phyloP scores from a whole-genome alignment of 1,140 invertebrate genomes.

The Asobara japonica region DNA sequence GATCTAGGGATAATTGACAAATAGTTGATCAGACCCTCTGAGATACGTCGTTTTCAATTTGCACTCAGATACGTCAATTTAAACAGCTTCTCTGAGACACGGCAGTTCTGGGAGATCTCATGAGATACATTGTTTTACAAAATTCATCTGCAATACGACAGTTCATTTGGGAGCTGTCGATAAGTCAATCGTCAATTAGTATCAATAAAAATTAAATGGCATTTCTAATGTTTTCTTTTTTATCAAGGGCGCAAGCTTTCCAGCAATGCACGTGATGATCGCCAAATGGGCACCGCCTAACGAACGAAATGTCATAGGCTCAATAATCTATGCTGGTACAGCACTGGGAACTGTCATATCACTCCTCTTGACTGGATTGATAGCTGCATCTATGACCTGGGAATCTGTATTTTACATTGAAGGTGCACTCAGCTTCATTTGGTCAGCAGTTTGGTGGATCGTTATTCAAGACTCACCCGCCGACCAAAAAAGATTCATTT shows the following conservation, averaged over 20 bases:
- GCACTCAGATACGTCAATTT: no score
- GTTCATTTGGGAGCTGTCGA: no score
- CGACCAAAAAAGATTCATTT: conserved; percentile 77
- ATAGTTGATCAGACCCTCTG: neutral
- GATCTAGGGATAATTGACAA: neutral
- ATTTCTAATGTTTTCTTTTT: conserved; percentile 9
- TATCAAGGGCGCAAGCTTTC: conserved; percentile 75
- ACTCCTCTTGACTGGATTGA: conserved; percentile 75
- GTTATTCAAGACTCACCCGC: conserved; percentile 78
- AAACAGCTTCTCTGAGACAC: no score
- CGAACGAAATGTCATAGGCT: conserved; percentile 76
- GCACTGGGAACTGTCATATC: conserved; percentile 82
- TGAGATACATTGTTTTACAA: no score
- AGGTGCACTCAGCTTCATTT: conserved; percentile 75
- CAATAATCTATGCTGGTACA: conserved; percentile 75
- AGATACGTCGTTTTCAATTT: no score
- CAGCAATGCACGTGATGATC: conserved; percentile 81
- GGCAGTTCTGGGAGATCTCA: no score
- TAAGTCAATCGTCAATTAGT: no score
- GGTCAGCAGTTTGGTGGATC: conserved; percentile 76
- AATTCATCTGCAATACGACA: no score
- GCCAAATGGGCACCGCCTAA: conserved; percentile 78
- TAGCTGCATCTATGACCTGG: conserved; percentile 77
- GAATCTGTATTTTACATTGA: conserved; percentile 82
- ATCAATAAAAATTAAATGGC: no score